These are phyloP conservation scores for Watsonalla cultraria DNA, from an alignment of 2,888 invertebrate genomes.

Conservation along the genomic window DNA sequence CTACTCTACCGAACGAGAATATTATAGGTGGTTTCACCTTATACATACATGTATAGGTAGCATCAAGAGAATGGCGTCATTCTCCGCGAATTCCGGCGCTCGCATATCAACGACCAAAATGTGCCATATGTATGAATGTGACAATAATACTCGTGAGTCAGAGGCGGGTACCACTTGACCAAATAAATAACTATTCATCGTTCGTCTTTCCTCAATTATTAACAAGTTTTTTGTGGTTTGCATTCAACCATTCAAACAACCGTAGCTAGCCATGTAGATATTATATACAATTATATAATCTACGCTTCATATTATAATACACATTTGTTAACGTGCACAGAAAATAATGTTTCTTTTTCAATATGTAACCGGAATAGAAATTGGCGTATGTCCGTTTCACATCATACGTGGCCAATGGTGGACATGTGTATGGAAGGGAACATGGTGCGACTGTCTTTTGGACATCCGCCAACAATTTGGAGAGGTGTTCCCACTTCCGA, in stretches of 20 bases:
- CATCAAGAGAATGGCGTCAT: conserved; percentile 68
- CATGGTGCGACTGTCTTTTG: conserved; percentile 43
- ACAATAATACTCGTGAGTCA: conserved; percentile 74
- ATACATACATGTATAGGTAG: conserved; percentile 16
- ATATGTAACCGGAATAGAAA: neutral
- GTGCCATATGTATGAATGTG: conserved; percentile 61
- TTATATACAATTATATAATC: no score
- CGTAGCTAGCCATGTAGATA: no score
- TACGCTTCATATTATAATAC: no score
- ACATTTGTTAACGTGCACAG: neutral
- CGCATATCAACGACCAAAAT: conserved; percentile 64
- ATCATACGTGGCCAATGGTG: conserved; percentile 32
- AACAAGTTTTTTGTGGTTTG: conserved; percentile 10
- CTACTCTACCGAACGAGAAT: conserved; percentile 10
- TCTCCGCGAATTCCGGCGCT: conserved; percentile 58
- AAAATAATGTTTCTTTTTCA: neutral
- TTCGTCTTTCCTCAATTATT: conserved; percentile 51
- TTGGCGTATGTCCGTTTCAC: conserved; percentile 18
- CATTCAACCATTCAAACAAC: neutral
- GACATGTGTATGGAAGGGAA: conserved; percentile 23
- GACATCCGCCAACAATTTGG: conserved; percentile 43
- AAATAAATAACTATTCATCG: conserved; percentile 68
- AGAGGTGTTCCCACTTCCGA: conserved; percentile 64
- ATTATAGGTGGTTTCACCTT: conserved; percentile 4
- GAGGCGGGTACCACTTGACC: conserved; percentile 57